Conservation (phyloP, 2,113 vertebrate genomes). For the Hipposideros armiger region DNA sequence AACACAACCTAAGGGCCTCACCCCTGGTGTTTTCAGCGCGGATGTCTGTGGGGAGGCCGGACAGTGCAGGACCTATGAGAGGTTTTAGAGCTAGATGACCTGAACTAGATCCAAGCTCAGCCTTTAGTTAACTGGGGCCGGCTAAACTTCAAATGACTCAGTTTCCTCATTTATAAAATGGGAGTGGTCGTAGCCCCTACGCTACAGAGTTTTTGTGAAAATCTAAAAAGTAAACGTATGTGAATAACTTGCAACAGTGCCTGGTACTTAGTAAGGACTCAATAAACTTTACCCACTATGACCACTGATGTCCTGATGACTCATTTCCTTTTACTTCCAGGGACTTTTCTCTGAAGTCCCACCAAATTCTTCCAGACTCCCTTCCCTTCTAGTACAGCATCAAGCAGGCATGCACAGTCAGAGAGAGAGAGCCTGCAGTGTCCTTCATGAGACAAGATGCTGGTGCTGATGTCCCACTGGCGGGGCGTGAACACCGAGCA, state of each 20-base stretch:
- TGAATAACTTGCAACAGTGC: neutral
- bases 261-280: neutral
- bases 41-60: neutral
- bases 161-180: neutral
- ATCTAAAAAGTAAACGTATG: neutral
- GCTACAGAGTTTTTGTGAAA: neutral
- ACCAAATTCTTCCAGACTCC: neutral
- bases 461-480: neutral
- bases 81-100: neutral
- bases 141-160: neutral
- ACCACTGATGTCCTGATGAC: neutral
- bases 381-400: neutral
- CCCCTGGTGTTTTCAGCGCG: neutral
- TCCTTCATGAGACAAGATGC: neutral
- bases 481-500: accelerated
- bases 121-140: neutral
- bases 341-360: neutral
- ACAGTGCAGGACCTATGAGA: accelerated
- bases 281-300: neutral
- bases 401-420: neutral
- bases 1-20: neutral
- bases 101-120: neutral
- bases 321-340: neutral
- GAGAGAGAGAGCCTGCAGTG: neutral
- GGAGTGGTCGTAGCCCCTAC: neutral